Conservation (phyloP, 2,888 invertebrate species). For the Cephalotes varians region DNA sequence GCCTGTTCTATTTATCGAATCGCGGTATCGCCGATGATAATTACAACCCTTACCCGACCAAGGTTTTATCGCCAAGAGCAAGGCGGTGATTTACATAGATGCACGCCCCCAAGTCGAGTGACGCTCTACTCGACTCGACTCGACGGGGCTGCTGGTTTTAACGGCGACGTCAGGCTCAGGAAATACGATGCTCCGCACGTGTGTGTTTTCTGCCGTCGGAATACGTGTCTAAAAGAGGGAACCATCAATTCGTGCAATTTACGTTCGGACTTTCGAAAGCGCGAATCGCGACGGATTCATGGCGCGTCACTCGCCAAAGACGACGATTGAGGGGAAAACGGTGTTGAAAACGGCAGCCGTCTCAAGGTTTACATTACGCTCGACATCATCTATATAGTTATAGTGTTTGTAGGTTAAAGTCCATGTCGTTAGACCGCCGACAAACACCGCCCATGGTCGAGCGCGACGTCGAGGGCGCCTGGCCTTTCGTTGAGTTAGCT, state of each 20-base stretch:
- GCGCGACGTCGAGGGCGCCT: constrained; percentile 24
- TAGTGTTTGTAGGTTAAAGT: constrained; percentile 63
- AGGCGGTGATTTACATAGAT: constrained; percentile 67
- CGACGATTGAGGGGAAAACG: constrained; percentile 5
- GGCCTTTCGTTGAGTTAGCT: constrained; percentile 44
- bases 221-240: neutral
- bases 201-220: constrained; percentile 16
- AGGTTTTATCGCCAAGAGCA: constrained; percentile 65
- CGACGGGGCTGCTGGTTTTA: constrained; percentile 18
- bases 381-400: constrained; percentile 41
- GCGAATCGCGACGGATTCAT: constrained; percentile 21
- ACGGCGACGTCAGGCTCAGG: neutral
- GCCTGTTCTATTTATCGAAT: neutral
- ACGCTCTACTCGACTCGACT: constrained; percentile 15
- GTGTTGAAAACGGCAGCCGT: constrained; percentile 18
- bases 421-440: constrained; percentile 63
- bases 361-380: constrained; percentile 60
- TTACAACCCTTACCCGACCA: constrained; percentile 62
- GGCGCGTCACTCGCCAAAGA: constrained; percentile 13
- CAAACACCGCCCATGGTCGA: constrained; percentile 58
- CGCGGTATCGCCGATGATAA: constrained; percentile 61
- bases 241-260: neutral
- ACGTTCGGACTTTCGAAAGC: constrained; percentile 33
- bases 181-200: constrained; percentile 40
- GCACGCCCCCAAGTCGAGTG: constrained; percentile 49